Evolutionary conservation across 2,113 vertebrate genomes (phyloP).

Genomic region (Nannospalax galili): DNA sequence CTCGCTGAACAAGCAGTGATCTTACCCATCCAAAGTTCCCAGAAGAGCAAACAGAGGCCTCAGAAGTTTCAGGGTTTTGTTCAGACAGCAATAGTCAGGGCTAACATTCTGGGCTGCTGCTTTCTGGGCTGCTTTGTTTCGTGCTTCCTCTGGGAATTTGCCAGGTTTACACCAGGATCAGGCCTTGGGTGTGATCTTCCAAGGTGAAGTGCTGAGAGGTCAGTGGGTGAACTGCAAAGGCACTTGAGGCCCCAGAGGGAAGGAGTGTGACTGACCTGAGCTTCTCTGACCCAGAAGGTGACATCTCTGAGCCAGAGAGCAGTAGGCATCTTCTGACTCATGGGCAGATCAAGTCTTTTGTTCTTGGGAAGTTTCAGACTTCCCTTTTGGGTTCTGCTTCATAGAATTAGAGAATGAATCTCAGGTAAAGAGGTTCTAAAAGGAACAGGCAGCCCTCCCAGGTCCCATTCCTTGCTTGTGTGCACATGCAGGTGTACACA

Average conservation of each 20-base stretch:
- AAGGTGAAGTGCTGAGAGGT: background rate
- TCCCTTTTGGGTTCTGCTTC: conserved; percentile 55
- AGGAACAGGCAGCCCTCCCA: background rate
- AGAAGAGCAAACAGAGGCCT: background rate
- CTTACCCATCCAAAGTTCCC: background rate
- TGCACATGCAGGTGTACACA: background rate
- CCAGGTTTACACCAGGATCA: background rate
- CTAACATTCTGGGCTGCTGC: too few species aligned
- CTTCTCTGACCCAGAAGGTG: background rate
- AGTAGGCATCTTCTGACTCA: conserved; percentile 46
- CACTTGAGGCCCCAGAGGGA: background rate
- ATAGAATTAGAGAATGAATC: conserved; percentile 47
- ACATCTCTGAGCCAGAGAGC: background rate
- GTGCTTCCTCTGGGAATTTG: background rate
- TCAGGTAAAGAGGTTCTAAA: conserved; percentile 43
- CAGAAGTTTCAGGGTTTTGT: background rate
- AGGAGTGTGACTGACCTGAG: background rate
- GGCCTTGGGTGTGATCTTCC: conserved; percentile 20
- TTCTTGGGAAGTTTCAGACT: conserved; percentile 57
- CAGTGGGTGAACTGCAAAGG: background rate
- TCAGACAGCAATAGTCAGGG: background rate
- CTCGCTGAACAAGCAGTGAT: background rate
- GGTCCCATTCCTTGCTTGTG: background rate
- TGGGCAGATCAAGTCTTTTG: conserved; percentile 42
- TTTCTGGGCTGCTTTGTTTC: background rate